Evolutionary conservation across 2,113 vertebrate genomes (phyloP), one percentile per base, ranked within the genome.

Genomic region (Microtus oregoni): DNA sequence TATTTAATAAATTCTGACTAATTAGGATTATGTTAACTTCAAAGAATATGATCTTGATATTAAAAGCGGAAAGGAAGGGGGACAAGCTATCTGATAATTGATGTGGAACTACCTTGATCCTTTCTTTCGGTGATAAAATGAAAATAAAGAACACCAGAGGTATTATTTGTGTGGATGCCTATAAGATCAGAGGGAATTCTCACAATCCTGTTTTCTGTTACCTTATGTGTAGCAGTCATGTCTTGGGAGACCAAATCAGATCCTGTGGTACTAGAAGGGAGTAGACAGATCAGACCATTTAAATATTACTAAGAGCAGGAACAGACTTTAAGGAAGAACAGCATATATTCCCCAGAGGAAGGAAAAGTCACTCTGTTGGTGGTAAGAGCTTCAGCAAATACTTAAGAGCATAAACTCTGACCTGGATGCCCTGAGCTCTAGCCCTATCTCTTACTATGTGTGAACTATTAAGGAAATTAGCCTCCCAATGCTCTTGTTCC

Each of bases 1-100:
- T 76, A 32, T 32, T 95, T 61, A 83, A n/a, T 72, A 92, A 86
- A 93, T 93, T 91, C 78, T 89, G 28, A 93, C 72, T 87, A 73
- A 81, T 61, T 61, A 70, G 35, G 44, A 76, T 32, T 63, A 55
- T 68, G 92, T 79, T 82, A 94, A 38, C 52, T 79, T 58, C 72
- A 90, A 96, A 35, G 24, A 87, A 26, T 77, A 2, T 28, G 52
- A 72, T 77, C 44, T 50, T 93, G 30, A 79, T 94, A 44, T 89
- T 89, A 82, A 94, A 68, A 63, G 4, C 47, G 35, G 38, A 41
- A 75, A 61, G 1, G n/a, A 79, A 79, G 15, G 38, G 61, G 35
- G 32, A 11, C 72, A 88, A 92, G 24, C 44, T 72, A 22, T 79
- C 55, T 82, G 24, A 82, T 55, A 89, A 81, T 19, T 70, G 28